Evolutionary conservation across 2,888 invertebrate species (phyloP).

Genomic region (Hemicrepidius hirtus): DNA sequence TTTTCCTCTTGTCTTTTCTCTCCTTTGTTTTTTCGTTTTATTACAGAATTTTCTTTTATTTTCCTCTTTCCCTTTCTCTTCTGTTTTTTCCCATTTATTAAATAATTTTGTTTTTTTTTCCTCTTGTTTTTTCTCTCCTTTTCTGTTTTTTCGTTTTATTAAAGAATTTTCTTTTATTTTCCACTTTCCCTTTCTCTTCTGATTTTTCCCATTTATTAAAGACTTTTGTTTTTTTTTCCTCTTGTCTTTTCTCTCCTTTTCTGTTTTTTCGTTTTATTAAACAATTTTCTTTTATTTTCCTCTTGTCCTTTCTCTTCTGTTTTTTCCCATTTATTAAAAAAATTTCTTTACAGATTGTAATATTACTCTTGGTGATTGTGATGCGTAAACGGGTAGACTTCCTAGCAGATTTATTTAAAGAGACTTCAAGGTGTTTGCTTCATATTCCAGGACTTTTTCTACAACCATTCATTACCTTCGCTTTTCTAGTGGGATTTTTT

Average conservation of each 20-base stretch:
- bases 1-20: neutral
- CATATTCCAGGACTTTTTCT: slow-evolving; percentile 89
- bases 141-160: neutral
- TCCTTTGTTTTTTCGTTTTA: no score
- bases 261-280: neutral
- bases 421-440: slow-evolving; percentile 91
- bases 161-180: neutral
- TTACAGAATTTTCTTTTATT: neutral
- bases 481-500: slow-evolving; percentile 85
- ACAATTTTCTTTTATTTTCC: neutral
- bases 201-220: no score
- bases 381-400: slow-evolving; percentile 88
- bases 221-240: no score
- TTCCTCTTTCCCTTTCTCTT: no score
- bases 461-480: slow-evolving; percentile 89
- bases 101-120: no score
- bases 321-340: neutral
- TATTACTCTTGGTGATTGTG: slow-evolving; percentile 83
- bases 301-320: no score
- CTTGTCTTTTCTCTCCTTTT: no score
- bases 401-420: slow-evolving; percentile 89
- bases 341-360: slow-evolving; percentile 78
- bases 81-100: no score
- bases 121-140: neutral
- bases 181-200: no score